These are phyloP conservation scores for Channallabes apus DNA, from an alignment of 2,797 vertebrate genomes.

Conservation along the genomic window DNA sequence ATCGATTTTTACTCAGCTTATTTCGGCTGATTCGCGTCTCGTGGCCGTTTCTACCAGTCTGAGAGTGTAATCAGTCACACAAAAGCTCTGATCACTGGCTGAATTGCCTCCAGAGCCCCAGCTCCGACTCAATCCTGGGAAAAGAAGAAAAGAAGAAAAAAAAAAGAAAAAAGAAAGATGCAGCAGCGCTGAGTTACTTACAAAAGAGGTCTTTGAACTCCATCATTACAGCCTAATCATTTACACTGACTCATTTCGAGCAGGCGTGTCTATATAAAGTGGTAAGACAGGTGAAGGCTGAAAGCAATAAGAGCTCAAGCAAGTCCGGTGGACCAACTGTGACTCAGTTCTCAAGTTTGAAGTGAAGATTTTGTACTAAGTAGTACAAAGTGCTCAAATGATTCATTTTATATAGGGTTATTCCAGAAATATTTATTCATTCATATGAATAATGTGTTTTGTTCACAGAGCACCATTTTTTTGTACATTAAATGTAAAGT, in stretches of 20 bases:
- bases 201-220: conserved; percentile 4
- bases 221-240: conserved; percentile 16
- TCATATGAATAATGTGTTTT: too few relatives aligned
- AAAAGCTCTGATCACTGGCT: conserved; percentile 38
- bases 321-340: neutral
- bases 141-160: neutral
- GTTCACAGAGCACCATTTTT: too few relatives aligned
- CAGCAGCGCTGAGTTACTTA: neutral
- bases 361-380: neutral
- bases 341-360: neutral
- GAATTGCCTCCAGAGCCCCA: conserved; percentile 19
- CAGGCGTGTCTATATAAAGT: neutral
- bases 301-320: neutral
- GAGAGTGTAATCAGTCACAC: conserved; percentile 28
- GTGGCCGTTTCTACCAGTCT: neutral
- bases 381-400: neutral
- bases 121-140: neutral
- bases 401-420: neutral
- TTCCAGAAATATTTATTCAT: too few relatives aligned
- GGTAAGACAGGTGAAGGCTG: neutral
- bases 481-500: too few relatives aligned
- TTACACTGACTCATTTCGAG: conserved; percentile 7
- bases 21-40: neutral
- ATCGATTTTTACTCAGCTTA: neutral
- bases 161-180: neutral